A percentile compares a stretch with the other conserved stretches of the same genome.
Evolutionary conservation across 2,888 invertebrate species (phyloP).

Genomic region (Thysanoteuthis rhombus): DNA sequence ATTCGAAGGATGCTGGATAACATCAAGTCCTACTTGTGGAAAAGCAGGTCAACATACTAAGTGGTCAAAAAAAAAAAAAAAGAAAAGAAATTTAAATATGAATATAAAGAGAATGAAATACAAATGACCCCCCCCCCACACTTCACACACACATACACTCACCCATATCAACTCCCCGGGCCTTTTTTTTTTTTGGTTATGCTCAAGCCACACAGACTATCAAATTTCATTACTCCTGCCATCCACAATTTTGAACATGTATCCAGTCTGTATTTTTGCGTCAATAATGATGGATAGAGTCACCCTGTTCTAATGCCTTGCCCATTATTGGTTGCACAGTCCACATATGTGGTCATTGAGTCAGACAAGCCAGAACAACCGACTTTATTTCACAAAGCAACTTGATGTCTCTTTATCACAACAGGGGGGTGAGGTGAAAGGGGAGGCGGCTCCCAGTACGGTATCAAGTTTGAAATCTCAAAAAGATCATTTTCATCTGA

Average conservation of each 20-base stretch:
- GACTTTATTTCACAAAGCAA: not conserved
- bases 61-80: not conserved
- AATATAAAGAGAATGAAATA: not conserved
- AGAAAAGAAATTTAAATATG: not conserved
- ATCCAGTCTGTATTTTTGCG: not conserved
- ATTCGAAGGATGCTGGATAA: not conserved
- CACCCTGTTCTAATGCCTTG: not conserved
- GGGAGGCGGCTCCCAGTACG: too few relatives aligned
- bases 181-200: not conserved
- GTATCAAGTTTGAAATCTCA: too few relatives aligned
- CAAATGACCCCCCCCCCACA: not conserved
- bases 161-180: not conserved
- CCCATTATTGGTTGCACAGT: not conserved
- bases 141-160: not conserved
- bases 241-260: not conserved
- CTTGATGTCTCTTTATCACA: too few relatives aligned
- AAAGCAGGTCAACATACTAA: not conserved
- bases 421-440: too few relatives aligned
- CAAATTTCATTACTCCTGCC: not conserved
- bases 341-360: constrained; percentile 12
- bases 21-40: not conserved
- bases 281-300: not conserved
- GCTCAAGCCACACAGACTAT: not conserved
- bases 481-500: too few relatives aligned
- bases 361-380: not conserved